Evolutionary conservation across 2,888 invertebrate genomes (phyloP).

Genomic region (Meliscaeva auricollis): DNA sequence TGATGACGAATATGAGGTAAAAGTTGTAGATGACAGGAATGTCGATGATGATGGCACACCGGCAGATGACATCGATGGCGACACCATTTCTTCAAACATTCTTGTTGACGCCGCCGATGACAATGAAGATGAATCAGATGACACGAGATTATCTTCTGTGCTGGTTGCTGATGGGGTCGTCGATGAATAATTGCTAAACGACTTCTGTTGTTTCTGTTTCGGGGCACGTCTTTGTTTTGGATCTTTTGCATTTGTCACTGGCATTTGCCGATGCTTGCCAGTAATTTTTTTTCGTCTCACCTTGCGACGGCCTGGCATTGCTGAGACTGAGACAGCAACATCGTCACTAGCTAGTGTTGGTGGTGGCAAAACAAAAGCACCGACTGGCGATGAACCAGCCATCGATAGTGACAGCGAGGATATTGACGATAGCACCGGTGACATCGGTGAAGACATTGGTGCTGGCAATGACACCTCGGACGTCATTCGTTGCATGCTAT

Average conservation of each 20-base stretch:
- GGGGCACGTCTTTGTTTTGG: conserved; percentile 68
- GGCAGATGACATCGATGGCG: conserved; percentile 62
- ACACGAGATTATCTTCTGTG: conserved; percentile 42
- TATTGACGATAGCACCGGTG: conserved; percentile 76
- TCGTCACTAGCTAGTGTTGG: conserved; percentile 79
- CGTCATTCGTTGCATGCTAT: conserved; percentile 53
- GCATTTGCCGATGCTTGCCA: conserved; percentile 55
- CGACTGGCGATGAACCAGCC: conserved; percentile 62
- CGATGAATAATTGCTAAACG: conserved; percentile 56
- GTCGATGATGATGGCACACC: conserved; percentile 59
- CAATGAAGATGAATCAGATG: conserved; percentile 46
- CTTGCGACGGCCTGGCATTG: conserved; percentile 77
- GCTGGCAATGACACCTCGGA: conserved; percentile 43
- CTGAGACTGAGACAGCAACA: conserved; percentile 21
- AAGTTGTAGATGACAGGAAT: conserved; percentile 37
- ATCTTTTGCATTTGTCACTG: conserved; percentile 69
- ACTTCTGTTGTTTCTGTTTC: conserved; percentile 63
- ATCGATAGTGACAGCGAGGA: conserved; percentile 52
- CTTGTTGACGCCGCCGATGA: conserved; percentile 25
- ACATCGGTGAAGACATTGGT: conserved; percentile 60
- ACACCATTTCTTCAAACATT: conserved; percentile 47
- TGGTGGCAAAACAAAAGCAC: conserved; percentile 66
- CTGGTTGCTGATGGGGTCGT: conserved; percentile 37
- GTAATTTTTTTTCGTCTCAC: conserved; percentile 80
- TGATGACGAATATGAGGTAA: conserved; percentile 24